Percentiles rank a stretch among this genome's conserved stretches.
Conservation (phyloP, 2,113 vertebrate species). For the Salvelinus fontinalis region DNA sequence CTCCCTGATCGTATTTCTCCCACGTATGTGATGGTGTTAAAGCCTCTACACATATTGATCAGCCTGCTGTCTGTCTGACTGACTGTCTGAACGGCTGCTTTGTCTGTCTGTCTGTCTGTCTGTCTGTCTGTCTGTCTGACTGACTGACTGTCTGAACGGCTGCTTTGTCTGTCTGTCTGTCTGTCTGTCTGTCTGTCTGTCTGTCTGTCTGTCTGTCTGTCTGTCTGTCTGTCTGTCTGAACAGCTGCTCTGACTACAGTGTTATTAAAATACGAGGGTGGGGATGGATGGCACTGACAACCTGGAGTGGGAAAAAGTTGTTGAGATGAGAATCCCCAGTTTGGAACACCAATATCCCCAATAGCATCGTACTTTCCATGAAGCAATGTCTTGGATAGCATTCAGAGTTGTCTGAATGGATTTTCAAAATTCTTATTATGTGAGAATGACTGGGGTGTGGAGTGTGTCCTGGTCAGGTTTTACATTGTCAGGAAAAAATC, state of each 20-base stretch:
- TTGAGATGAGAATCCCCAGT: background rate
- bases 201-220: no score
- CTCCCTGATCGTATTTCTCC: slow-evolving; percentile 34
- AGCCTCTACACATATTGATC: slow-evolving; percentile 55
- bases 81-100: no score
- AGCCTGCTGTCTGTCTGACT: slow-evolving; percentile 19
- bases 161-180: background rate
- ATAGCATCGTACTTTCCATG: no score
- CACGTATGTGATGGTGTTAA: slow-evolving; percentile 38
- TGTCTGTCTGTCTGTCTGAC: no score
- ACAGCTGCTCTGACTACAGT: slow-evolving; percentile 42
- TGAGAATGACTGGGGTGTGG: background rate
- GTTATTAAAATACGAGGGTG: slow-evolving; percentile 63
- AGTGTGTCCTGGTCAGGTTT: no score
- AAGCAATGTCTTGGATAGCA: no score
- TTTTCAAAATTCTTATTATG: background rate
- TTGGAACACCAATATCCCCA: no score
- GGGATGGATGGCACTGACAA: slow-evolving; percentile 35
- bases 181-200: no score
- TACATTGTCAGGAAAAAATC: no score
- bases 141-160: slow-evolving; percentile 10
- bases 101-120: no score
- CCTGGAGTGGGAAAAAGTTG: background rate
- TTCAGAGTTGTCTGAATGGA: background rate
- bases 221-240: slow-evolving; percentile 9